Percentiles rank a stretch among this genome's conserved stretches.
Conservation (phyloP, 2,888 invertebrate species). For the Mamestra brassicae region DNA sequence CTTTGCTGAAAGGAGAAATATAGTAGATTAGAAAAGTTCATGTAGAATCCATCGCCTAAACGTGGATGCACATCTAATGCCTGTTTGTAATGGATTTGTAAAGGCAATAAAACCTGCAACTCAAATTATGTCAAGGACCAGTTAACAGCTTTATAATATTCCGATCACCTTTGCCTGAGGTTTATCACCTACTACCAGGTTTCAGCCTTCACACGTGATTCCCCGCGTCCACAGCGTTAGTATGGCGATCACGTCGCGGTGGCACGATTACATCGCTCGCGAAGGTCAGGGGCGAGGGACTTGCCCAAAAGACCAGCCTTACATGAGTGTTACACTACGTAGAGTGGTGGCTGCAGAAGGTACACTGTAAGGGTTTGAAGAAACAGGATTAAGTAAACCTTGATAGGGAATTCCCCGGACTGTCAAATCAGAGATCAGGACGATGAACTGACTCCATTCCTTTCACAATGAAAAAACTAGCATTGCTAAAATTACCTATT, state of each 20-base stretch:
- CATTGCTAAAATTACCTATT: too few relatives aligned
- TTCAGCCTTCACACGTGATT: slow-evolving; percentile 57
- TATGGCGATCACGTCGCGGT: slow-evolving; percentile 53
- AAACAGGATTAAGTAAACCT: neutral
- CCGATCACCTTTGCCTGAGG: slow-evolving; percentile 50
- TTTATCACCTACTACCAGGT: slow-evolving; percentile 48
- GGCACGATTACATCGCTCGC: slow-evolving; percentile 55
- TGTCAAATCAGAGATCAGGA: neutral
- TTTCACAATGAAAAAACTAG: too few relatives aligned
- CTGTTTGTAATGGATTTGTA: neutral
- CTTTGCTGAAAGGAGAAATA: too few relatives aligned
- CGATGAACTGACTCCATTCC: neutral
- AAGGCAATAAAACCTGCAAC: neutral
- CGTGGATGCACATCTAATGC: too few relatives aligned
- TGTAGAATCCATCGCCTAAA: too few relatives aligned
- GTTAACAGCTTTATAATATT: slow-evolving; percentile 49
- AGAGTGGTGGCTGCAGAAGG: slow-evolving; percentile 35
- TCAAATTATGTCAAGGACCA: slow-evolving; percentile 52
- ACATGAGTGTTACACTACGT: slow-evolving; percentile 35
- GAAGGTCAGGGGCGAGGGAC: slow-evolving; percentile 56
- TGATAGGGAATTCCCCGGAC: too few relatives aligned
- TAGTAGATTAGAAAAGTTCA: neutral
- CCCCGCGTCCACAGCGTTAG: slow-evolving; percentile 53
- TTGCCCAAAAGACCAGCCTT: slow-evolving; percentile 47
- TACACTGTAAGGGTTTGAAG: neutral